Percentiles rank a stretch among this genome's conserved stretches.
These are phyloP conservation scores for Tachysurus vachellii DNA, from an alignment of 2,113 vertebrate genomes.

Conservation along the genomic window DNA sequence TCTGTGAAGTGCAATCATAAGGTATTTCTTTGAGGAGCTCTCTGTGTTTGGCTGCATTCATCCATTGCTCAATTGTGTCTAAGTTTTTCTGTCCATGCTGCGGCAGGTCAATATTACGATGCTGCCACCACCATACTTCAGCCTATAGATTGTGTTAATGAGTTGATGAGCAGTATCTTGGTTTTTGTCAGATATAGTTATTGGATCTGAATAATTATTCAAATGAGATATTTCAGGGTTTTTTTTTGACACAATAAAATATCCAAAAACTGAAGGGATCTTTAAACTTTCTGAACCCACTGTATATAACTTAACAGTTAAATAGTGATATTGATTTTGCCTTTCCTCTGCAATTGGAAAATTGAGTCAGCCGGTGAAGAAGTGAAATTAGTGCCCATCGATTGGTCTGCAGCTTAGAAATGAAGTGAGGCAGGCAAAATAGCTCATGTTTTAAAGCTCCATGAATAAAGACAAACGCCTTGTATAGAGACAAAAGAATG, in stretches of 20 bases:
- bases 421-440: not conserved
- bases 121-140: not conserved
- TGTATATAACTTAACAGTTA: not conserved
- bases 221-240: not conserved
- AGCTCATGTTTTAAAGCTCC: not conserved
- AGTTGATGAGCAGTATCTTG: not conserved
- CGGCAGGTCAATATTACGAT: not conserved
- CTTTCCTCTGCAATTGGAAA: not conserved
- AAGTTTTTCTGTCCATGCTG: not conserved
- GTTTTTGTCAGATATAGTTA: not conserved
- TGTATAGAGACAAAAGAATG: not conserved
- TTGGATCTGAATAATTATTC: not conserved
- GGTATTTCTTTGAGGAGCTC: not conserved
- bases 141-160: not conserved
- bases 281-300: not conserved
- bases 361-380: not conserved
- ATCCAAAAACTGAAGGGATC: not conserved
- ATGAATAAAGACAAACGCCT: not conserved
- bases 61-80: not conserved
- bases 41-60: not conserved
- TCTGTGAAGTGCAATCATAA: not conserved
- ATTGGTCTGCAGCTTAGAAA: not conserved
- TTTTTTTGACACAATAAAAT: not conserved
- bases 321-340: not conserved
- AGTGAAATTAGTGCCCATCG: not conserved